A percentile compares a stretch with the other conserved stretches of the same genome.
Evolutionary conservation across 2,797 vertebrate genomes (phyloP).

Genomic region (Xiphophorus birchmanni): DNA sequence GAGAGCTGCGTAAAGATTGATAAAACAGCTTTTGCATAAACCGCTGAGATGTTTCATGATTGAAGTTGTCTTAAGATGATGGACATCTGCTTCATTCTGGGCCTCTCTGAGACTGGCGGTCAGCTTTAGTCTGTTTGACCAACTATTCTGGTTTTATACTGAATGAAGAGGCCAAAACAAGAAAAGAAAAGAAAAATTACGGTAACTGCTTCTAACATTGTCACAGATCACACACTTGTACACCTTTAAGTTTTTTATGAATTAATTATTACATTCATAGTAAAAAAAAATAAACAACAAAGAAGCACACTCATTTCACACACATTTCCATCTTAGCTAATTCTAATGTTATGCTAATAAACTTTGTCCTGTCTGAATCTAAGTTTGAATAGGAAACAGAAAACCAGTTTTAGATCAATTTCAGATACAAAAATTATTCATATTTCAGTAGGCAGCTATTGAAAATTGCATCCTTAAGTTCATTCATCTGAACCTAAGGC

Average conservation of each 20-base stretch:
- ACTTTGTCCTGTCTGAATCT: too few relatives aligned
- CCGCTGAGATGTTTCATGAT: neutral
- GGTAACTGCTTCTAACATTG: neutral
- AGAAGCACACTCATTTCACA: too few relatives aligned
- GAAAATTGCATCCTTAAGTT: too few relatives aligned
- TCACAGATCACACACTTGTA: neutral
- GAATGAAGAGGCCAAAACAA: neutral
- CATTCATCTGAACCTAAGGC: too few relatives aligned
- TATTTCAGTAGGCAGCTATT: neutral
- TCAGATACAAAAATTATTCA: too few relatives aligned
- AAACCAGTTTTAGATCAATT: too few relatives aligned
- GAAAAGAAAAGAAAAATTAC: too few relatives aligned
- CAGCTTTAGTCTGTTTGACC: neutral
- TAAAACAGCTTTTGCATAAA: neutral
- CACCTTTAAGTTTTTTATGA: neutral
- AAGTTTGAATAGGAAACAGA: too few relatives aligned
- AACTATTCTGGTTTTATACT: neutral
- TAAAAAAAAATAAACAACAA: neutral
- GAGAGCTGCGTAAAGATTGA: neutral
- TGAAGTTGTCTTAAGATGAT: neutral
- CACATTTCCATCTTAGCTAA: too few relatives aligned
- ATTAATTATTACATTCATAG: neutral
- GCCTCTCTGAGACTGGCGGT: neutral
- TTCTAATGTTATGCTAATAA: too few relatives aligned
- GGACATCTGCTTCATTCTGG: neutral